A percentile compares a stretch with the other conserved stretches of the same genome.
Evolutionary conservation across 37 sponge, comb jelly and placozoan species (phyloP).

Genomic region (Theonella swinhoei): DNA sequence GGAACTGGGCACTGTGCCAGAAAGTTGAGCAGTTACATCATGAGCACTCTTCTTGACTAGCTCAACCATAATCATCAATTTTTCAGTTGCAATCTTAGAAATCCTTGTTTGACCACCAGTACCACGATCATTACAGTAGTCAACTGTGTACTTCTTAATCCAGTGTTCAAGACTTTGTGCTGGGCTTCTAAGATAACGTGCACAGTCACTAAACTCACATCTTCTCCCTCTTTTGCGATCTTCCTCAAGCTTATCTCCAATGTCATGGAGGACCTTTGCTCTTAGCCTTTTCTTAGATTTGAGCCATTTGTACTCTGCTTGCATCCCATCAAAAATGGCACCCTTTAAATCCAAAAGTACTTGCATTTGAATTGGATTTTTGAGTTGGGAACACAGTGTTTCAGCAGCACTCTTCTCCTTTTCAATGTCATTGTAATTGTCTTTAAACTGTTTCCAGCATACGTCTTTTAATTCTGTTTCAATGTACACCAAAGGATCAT

Average conservation of each 20-base stretch:
- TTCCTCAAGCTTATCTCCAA: not conserved
- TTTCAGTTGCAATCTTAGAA: too few relatives aligned
- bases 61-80: too few relatives aligned
- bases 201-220: not conserved
- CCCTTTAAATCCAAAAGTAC: not conserved
- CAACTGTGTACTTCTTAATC: not conserved
- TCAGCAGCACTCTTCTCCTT: slow-evolving; percentile 10
- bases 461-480: not conserved
- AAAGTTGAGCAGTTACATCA: too few relatives aligned
- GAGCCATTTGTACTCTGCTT: not conserved
- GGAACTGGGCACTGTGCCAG: too few relatives aligned
- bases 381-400: not conserved
- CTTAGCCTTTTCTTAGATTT: slow-evolving; percentile 1
- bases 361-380: not conserved
- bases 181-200: not conserved
- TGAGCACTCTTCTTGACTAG: too few relatives aligned
- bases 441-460: not conserved
- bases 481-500: slow-evolving; percentile 17
- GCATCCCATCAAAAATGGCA: not conserved
- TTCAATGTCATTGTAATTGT: not conserved
- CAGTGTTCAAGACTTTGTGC: not conserved
- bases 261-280: not conserved
- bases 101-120: too few relatives aligned
- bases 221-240: too few relatives aligned
- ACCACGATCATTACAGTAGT: not conserved